Percentiles rank a stretch among this genome's conserved stretches.
Evolutionary conservation across 1,140 invertebrate species (phyloP).

Genomic region (Orchestia grillus): DNA sequence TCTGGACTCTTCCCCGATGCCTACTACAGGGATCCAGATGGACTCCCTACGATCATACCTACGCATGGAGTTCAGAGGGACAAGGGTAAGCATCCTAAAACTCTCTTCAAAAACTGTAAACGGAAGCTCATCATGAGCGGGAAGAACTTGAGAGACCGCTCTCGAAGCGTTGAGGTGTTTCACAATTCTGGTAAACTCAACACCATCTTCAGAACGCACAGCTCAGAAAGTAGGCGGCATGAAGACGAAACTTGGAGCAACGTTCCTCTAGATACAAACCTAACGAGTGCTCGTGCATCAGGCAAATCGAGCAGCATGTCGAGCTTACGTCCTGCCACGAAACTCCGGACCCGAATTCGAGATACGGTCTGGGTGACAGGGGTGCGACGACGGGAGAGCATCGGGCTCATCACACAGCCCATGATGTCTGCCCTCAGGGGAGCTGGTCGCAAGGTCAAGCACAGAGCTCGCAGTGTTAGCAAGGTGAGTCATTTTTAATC

Average conservation of each 20-base stretch:
- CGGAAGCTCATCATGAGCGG: conserved; percentile 43
- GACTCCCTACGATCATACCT: background rate
- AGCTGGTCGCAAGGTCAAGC: conserved; percentile 5
- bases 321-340: background rate
- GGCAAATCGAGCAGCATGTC: conserved; percentile 26
- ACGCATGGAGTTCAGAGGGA: background rate
- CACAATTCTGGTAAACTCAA: conserved; percentile 3
- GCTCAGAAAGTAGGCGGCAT: background rate
- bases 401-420: conserved; percentile 35
- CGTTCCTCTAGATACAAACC: background rate
- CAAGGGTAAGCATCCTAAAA: background rate
- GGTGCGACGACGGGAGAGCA: conserved; percentile 21
- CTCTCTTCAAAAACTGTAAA: conserved; percentile 30
- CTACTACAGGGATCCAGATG: background rate
- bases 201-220: conserved; percentile 19
- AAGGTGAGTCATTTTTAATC: conserved; percentile 5
- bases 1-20: background rate
- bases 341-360: conserved; percentile 25
- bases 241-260: background rate
- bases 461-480: conserved; percentile 41
- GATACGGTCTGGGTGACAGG: conserved; percentile 32
- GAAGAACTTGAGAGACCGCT: conserved; percentile 22
- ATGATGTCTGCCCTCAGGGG: conserved; percentile 11
- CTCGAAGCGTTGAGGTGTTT: conserved; percentile 18
- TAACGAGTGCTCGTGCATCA: background rate